Evolutionary conservation across 2,113 vertebrate species (phyloP).

Genomic region (Egretta garzetta): DNA sequence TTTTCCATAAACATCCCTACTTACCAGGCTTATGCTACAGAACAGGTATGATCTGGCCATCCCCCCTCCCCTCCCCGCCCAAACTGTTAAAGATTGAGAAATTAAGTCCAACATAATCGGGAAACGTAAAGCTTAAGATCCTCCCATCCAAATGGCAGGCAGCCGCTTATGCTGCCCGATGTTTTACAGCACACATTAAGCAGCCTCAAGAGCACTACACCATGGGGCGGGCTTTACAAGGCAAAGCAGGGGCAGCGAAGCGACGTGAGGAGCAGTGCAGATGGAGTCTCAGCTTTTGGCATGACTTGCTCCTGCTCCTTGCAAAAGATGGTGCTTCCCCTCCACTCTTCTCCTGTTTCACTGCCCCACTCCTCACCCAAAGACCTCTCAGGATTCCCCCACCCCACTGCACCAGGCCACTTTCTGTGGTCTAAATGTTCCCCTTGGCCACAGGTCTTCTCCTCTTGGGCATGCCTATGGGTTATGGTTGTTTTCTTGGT

Average conservation of each 20-base stretch:
- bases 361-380: neutral
- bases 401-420: neutral
- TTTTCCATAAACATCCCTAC: neutral
- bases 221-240: neutral
- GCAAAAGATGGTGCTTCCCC: neutral
- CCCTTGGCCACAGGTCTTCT: neutral
- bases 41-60: neutral
- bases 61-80: neutral
- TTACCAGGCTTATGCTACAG: neutral
- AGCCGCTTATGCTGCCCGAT: accelerated
- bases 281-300: neutral
- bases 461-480: neutral
- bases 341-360: neutral
- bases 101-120: neutral
- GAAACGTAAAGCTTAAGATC: neutral
- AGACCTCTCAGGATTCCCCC: accelerated
- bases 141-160: neutral
- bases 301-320: neutral
- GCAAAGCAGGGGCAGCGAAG: neutral
- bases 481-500: neutral
- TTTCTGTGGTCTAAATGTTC: neutral
- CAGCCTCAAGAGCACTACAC: neutral
- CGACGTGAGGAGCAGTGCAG: accelerated
- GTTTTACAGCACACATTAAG: neutral
- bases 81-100: neutral